Percentiles rank a stretch among this genome's conserved stretches.
phyloP scores from a whole-genome alignment of 2,888 invertebrate genomes.

The Trachelus troglodyta region DNA sequence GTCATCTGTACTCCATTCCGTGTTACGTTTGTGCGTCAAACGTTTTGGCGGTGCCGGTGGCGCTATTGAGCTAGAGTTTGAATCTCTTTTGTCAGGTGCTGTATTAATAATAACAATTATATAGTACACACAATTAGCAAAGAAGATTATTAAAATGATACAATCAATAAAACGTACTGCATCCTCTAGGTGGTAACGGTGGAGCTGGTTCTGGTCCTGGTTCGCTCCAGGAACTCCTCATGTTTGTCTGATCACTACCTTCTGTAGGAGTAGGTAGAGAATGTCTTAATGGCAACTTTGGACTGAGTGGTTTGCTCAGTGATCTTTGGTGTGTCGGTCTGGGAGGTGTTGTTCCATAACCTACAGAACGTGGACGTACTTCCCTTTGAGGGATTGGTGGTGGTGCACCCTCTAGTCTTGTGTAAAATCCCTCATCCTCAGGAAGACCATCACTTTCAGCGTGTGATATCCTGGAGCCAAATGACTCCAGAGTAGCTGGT shows the following conservation, averaged over 20 bases:
- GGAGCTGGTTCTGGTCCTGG: slow-evolving; percentile 74
- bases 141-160: background rate
- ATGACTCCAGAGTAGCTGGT: slow-evolving; percentile 54
- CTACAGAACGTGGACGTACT: slow-evolving; percentile 72
- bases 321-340: slow-evolving; percentile 65
- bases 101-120: slow-evolving; percentile 30
- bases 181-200: slow-evolving; percentile 83
- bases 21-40: slow-evolving; percentile 56
- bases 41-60: slow-evolving; percentile 68
- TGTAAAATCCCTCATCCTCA: slow-evolving; percentile 63
- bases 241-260: slow-evolving; percentile 61
- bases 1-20: slow-evolving; percentile 59
- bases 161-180: slow-evolving; percentile 68
- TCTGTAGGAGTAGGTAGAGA: slow-evolving; percentile 69
- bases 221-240: slow-evolving; percentile 73
- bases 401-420: slow-evolving; percentile 58
- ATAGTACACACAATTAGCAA: background rate
- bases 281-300: slow-evolving; percentile 68
- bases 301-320: slow-evolving; percentile 70
- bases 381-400: slow-evolving; percentile 74
- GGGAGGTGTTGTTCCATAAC: slow-evolving; percentile 67
- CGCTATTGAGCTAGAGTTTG: slow-evolving; percentile 63
- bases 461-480: slow-evolving; percentile 51
- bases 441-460: slow-evolving; percentile 56
- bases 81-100: slow-evolving; percentile 72